Base-by-base conservation (phyloP, 1,140 invertebrate genomes). In the Macrobrachium rosenbergii region DNA sequence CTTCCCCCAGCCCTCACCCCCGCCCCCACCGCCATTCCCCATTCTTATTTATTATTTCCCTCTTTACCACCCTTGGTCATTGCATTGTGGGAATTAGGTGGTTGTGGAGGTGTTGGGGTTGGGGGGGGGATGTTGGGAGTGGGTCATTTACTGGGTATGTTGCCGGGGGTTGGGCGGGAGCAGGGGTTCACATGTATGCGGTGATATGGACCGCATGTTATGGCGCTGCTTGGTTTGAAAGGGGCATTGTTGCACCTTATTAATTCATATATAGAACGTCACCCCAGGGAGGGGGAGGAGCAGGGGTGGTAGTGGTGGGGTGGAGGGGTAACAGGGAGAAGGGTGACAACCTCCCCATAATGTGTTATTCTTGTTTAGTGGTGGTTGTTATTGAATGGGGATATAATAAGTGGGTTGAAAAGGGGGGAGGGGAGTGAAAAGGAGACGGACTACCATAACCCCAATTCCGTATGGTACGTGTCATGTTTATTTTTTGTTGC, bases 81-180 rank as follows among this genome's bases (percentile, higher is more conserved):
- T 21, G 28, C 52, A n/a, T 63, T 81, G 67, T 81, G 60, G 63
- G 67, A 81, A 81, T 81, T 14, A 64, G 16, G 78, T 62, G 3
- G 64, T 80, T 80, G 62, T 80, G 59, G 63, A 23, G 63, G n/a
- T n/a, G n/a, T n/a, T n/a, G n/a, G n/a, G 45, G 59, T 11, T 58
- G 67, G 72, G n/a, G 28, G 58, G 60, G 12, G 21, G 10, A 14
- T 16, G 62, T 3, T 21, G 21, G 62, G 59, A 0, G 23, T 43
- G 28, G 62, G n/a, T 45, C 21, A 67, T 21, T 63, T 21, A 37
- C 0, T 62, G 63, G 28, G 19, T 11, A 21, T 16, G 17, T 0
- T 6, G 28, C 17, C 37, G 64, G 28, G 75, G 28, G 43, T 37
- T 43, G 28, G 75, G 23, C 6, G 28, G 72, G 28, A 52, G 23